These are phyloP conservation scores for Oceanodroma leucorhoa DNA, from an alignment of 2,797 vertebrate species.

Conservation along the genomic window DNA sequence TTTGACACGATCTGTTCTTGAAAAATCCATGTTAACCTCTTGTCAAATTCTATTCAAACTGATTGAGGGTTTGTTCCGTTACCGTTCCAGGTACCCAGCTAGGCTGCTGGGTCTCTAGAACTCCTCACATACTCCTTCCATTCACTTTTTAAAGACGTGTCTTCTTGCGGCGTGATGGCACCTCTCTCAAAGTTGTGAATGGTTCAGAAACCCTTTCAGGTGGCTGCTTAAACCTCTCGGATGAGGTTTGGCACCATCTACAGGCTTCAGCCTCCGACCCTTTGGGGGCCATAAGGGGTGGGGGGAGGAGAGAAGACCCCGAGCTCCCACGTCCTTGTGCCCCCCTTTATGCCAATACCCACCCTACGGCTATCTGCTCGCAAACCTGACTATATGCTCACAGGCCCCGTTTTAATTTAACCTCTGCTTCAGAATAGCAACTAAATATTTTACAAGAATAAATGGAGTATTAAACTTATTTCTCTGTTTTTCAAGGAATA, in stretches of 20 bases:
- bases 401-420: background rate
- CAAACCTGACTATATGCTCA: background rate
- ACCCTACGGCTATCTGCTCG: background rate
- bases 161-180: accelerated
- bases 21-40: background rate
- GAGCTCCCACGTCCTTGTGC: background rate
- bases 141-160: too few species aligned
- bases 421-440: background rate
- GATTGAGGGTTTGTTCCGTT: background rate
- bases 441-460: background rate
- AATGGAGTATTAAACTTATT: background rate
- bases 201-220: background rate
- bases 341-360: background rate
- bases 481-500: background rate
- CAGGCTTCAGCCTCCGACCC: background rate
- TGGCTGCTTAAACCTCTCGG: background rate
- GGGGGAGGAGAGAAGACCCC: background rate
- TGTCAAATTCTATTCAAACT: background rate
- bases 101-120: background rate
- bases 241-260: background rate
- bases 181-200: too few species aligned
- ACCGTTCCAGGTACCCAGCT: background rate
- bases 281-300: too few species aligned
- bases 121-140: background rate
- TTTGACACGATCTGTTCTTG: background rate